A percentile compares a stretch with the other conserved stretches of the same genome.
Evolutionary conservation across 2,113 vertebrate species (phyloP).

Genomic region (Heptranchias perlo): DNA sequence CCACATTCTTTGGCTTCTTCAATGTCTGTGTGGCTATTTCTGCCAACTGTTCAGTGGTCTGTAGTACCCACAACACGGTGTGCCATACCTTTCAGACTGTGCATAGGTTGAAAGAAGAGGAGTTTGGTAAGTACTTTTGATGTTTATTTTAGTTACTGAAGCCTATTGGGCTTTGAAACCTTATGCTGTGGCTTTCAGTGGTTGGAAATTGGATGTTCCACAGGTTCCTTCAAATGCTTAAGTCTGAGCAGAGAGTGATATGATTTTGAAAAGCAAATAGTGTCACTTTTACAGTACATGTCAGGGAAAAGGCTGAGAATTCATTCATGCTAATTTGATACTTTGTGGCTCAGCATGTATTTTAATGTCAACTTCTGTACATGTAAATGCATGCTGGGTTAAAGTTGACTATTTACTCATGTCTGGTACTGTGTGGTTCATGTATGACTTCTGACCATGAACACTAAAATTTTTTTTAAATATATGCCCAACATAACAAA

Average conservation of each 20-base stretch:
- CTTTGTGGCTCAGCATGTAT: background rate
- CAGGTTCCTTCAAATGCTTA: too few relatives aligned
- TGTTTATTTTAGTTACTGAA: conserved; percentile 1
- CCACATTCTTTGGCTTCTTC: conserved; percentile 34
- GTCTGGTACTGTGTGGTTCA: background rate
- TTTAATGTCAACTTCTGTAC: background rate
- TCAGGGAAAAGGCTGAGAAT: background rate
- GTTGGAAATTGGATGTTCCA: background rate
- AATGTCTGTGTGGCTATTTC: conserved; percentile 31
- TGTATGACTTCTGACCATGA: background rate
- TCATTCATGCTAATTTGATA: background rate
- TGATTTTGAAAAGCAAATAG: background rate
- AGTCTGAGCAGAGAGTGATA: background rate
- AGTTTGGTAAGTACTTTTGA: conserved; percentile 1
- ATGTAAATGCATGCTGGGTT: background rate
- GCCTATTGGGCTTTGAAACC: background rate
- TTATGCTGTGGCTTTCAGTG: background rate
- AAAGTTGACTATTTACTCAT: background rate
- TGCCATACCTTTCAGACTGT: background rate
- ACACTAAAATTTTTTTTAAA: background rate
- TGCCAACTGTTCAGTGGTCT: conserved; percentile 26
- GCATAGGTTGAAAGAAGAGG: background rate
- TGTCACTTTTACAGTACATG: background rate
- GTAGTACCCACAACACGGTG: conserved; percentile 9
- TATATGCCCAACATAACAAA: too few relatives aligned